Conservation (phyloP, 2,888 invertebrate genomes). For the Fragum sueziense region DNA sequence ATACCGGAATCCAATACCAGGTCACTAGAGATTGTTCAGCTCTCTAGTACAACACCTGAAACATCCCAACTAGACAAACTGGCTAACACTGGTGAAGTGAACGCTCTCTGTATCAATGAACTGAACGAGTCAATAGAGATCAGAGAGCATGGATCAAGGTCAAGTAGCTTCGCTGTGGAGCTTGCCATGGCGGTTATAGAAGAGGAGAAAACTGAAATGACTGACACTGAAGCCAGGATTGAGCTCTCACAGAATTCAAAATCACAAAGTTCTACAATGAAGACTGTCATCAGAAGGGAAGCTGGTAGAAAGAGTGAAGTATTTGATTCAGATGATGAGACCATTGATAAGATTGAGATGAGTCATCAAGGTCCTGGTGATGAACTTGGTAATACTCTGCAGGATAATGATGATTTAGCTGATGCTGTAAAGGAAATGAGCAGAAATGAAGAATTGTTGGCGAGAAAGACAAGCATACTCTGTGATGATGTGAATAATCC, state of each 20-base stretch:
- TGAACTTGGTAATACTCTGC: constrained; percentile 9
- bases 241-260: constrained; percentile 32
- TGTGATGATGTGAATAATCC: constrained; percentile 18
- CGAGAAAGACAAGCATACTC: constrained; percentile 6
- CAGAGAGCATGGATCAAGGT: constrained; percentile 52
- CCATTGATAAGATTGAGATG: constrained; percentile 27
- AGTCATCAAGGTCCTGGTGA: constrained; percentile 9
- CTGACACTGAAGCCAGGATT: constrained; percentile 32
- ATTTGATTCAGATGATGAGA: constrained; percentile 35
- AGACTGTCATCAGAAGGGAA: constrained; percentile 8
- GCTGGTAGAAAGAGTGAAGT: constrained; percentile 17
- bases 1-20: constrained; percentile 24
- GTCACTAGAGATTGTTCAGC: constrained; percentile 26
- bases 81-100: constrained; percentile 56
- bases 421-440: neutral
- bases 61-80: constrained; percentile 40
- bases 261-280: constrained; percentile 18
- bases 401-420: constrained; percentile 1
- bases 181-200: constrained; percentile 43
- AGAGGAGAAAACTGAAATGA: constrained; percentile 44
- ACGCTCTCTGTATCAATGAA: constrained; percentile 50
- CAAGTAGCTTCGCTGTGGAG: constrained; percentile 51
- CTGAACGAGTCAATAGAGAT: constrained; percentile 50
- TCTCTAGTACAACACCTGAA: constrained; percentile 43
- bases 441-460: neutral